Evolutionary conservation across 92 coral and sea anemone genomes (phyloP).

Genomic region (Zoanthus sansibaricus): DNA sequence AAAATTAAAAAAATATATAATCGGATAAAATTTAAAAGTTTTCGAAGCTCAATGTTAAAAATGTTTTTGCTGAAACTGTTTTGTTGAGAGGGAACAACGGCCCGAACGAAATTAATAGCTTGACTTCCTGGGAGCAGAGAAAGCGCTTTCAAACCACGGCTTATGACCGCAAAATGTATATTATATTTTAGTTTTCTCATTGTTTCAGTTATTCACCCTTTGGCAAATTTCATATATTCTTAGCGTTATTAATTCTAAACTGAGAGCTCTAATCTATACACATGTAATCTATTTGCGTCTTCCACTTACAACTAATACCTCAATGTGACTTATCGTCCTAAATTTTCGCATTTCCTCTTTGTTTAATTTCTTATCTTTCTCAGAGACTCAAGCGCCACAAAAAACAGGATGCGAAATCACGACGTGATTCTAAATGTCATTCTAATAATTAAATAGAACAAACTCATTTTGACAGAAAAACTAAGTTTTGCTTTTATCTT

Average conservation of each 20-base stretch:
- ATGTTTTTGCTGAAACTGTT: neutral
- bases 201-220: slow-evolving; percentile 24
- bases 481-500: neutral
- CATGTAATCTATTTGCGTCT: neutral
- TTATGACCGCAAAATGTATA: slow-evolving; percentile 13
- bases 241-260: slow-evolving; percentile 30
- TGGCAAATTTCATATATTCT: slow-evolving; percentile 30
- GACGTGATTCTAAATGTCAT: neutral
- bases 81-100: neutral
- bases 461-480: neutral
- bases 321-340: neutral
- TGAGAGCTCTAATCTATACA: neutral
- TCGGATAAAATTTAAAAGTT: neutral
- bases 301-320: neutral
- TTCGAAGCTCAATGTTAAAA: neutral
- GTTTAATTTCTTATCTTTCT: neutral
- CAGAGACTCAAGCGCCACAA: neutral
- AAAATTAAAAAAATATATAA: slow-evolving; percentile 5
- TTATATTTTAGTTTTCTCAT: neutral
- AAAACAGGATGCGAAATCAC: neutral
- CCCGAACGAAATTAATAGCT: slow-evolving; percentile 6
- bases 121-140: slow-evolving; percentile 20
- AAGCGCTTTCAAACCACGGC: slow-evolving; percentile 4
- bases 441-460: neutral
- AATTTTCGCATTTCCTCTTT: neutral